These are phyloP conservation scores for Vipera latastei DNA, from an alignment of 2,797 vertebrate genomes.

Conservation along the genomic window DNA sequence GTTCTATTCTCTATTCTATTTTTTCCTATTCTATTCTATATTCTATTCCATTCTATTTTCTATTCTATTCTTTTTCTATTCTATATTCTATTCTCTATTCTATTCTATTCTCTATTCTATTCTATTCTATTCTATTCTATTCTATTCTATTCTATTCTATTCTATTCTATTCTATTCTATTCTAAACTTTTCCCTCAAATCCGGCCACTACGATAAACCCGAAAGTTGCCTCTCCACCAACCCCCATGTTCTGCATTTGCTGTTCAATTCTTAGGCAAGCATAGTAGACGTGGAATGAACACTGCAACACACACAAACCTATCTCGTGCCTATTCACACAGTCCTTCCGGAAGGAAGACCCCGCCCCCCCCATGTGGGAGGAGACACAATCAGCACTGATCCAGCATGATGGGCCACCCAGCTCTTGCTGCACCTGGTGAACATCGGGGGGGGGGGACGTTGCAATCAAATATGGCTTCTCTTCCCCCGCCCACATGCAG, in stretches of 20 bases:
- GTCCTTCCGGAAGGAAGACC: neutral
- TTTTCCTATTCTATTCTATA: too few relatives aligned
- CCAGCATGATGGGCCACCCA: neutral
- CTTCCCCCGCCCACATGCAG: neutral
- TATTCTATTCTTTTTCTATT: too few relatives aligned
- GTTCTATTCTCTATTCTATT: too few relatives aligned
- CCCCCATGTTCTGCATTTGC: neutral
- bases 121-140: too few relatives aligned
- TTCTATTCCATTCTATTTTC: too few relatives aligned
- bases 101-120: too few relatives aligned
- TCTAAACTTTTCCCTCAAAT: neutral
- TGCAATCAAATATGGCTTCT: neutral
- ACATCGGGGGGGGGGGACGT: neutral
- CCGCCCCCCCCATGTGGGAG: too few relatives aligned
- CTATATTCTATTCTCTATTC: too few relatives aligned
- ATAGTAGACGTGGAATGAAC: neutral
- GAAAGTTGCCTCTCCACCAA: neutral
- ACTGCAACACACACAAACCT: rapidly evolving
- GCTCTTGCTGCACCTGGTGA: too few relatives aligned
- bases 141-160: too few relatives aligned
- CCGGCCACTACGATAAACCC: neutral
- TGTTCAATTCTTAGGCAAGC: neutral
- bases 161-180: too few relatives aligned
- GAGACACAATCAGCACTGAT: too few relatives aligned
- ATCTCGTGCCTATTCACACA: neutral